phyloP scores from a whole-genome alignment of 2,113 vertebrate genomes.

The Centropus unirufus region DNA sequence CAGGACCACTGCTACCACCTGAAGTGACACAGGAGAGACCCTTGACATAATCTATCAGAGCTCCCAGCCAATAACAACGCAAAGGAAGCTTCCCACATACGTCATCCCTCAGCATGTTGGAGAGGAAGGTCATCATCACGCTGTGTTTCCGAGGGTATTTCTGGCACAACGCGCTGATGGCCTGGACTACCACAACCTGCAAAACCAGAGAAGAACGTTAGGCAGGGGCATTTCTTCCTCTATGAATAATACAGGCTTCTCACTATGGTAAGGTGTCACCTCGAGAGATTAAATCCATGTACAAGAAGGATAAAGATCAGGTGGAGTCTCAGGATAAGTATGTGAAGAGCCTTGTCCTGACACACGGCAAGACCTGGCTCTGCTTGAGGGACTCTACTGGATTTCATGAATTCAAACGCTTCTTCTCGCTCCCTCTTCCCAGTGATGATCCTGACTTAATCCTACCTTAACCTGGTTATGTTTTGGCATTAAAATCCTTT shows the following conservation, averaged over 20 bases:
- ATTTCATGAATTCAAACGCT: not conserved
- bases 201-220: not conserved
- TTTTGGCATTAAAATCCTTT: not conserved
- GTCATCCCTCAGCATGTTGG: slow-evolving; percentile 98
- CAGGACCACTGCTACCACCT: not conserved
- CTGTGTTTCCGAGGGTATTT: slow-evolving; percentile 98
- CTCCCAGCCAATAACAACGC: not conserved
- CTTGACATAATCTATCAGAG: fast-evolving
- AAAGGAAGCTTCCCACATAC: slow-evolving; percentile 73
- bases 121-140: slow-evolving; percentile 98
- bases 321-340: fast-evolving
- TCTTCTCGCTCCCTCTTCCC: not conserved
- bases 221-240: fast-evolving
- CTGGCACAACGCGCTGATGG: slow-evolving; percentile 96
- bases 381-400: not conserved
- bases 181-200: slow-evolving; percentile 98
- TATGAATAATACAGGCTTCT: fast-evolving
- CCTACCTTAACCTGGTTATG: not conserved
- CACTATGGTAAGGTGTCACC: fast-evolving
- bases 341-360: fast-evolving
- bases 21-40: fast-evolving
- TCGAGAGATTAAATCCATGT: fast-evolving
- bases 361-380: not conserved
- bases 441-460: not conserved
- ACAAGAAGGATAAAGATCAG: not conserved